Evolutionary conservation across 1,140 invertebrate species (phyloP).

Genomic region (Radopholus similis): DNA sequence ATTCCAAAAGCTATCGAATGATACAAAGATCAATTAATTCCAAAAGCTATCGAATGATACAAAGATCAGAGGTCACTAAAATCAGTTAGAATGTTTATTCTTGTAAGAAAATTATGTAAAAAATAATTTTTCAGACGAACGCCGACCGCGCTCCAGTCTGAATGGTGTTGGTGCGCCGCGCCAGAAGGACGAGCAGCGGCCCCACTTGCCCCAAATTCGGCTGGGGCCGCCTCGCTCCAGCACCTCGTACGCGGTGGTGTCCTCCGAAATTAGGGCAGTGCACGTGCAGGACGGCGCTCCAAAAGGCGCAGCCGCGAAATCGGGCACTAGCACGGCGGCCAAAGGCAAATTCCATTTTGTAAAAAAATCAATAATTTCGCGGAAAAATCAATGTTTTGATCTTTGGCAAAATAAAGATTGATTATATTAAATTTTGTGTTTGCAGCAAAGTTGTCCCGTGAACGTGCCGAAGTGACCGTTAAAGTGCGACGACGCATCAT

Average conservation of each 20-base stretch:
- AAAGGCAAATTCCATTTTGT: background rate
- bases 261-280: background rate
- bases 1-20: too few relatives aligned
- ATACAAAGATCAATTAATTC: too few relatives aligned
- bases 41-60: too few relatives aligned
- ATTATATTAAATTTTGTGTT: background rate
- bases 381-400: background rate
- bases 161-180: too few relatives aligned
- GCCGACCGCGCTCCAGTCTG: too few relatives aligned
- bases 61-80: too few relatives aligned
- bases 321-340: background rate
- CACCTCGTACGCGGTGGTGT: background rate
- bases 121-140: too few relatives aligned
- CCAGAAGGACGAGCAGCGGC: too few relatives aligned
- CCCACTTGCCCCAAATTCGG: background rate
- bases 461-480: conserved; percentile 1
- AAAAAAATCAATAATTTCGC: background rate
- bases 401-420: background rate
- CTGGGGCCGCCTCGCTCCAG: background rate
- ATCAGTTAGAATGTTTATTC: too few relatives aligned
- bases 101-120: too few relatives aligned
- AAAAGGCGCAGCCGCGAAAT: background rate
- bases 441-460: background rate
- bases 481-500: conserved; percentile 10
- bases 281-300: background rate